A percentile compares a stretch with the other conserved stretches of the same genome.
These are phyloP conservation scores for Hemichromis elongatus DNA, from an alignment of 2,113 vertebrate species.

Conservation along the genomic window DNA sequence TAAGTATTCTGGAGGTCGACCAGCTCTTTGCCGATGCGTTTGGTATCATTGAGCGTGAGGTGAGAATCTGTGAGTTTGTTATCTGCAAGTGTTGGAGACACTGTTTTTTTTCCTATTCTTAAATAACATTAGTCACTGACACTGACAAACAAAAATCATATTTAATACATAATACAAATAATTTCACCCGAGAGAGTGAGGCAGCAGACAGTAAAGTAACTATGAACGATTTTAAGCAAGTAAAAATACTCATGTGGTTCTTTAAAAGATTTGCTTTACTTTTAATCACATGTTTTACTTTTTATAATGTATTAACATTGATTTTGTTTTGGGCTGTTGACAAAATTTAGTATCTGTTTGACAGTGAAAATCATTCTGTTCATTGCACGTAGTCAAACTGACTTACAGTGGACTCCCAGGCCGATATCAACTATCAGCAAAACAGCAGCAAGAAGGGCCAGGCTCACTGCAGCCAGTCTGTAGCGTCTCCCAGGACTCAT, in stretches of 20 bases:
- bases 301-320: neutral
- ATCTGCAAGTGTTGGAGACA: neutral
- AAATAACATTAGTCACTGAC: neutral
- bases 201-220: no score
- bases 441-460: conserved; percentile 10
- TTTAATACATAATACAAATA: neutral
- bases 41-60: neutral
- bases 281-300: neutral
- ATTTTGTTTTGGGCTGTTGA: neutral
- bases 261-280: neutral
- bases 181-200: neutral
- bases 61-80: neutral
- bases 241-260: neutral
- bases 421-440: conserved; percentile 19
- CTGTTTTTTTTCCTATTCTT: neutral
- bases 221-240: neutral
- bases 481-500: neutral
- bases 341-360: neutral
- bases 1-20: neutral
- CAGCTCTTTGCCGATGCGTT: neutral
- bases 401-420: conserved; percentile 35
- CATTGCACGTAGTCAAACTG: neutral
- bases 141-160: neutral
- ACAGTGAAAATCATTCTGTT: neutral
- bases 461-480: neutral